Evolutionary conservation across 2,888 invertebrate species (phyloP), one percentile per base, ranked within the genome.

Genomic region (Cephonodes hylas): DNA sequence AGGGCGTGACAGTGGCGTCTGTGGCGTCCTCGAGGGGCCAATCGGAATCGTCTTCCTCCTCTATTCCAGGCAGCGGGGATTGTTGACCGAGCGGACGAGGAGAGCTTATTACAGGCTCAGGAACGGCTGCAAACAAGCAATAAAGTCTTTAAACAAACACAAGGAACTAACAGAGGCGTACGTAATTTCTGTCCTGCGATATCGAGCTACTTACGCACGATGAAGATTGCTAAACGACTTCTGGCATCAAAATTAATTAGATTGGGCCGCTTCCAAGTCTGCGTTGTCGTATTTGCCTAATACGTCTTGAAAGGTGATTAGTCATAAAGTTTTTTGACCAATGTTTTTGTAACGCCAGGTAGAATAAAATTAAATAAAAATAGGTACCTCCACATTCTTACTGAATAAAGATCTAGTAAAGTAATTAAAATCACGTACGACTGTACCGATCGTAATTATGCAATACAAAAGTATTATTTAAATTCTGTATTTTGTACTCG

Each of bases 51-150:
- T 96, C 96, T 85, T 96, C 96, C 83, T 96, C 96, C 81, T 96
- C 96, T 70, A 96, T 96, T 76, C 96, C 96, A 73, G 96, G 96
- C 69, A 96, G 91, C 64, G 96, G 95, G 59, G 96, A 95, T 72
- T 95, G 94, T 90, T 96, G 94, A 80, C 95, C 89, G 84, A 93
- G 84, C 76, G 94, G 91, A 81, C 94, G 86, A 77, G 94, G 89
- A 73, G 93, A 90, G 85, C 85, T 93, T 84, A 91, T 83, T 77
- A 92, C 85, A 68, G 93, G 89, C 81, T 91, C 93, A 71, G 93
- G 89, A 86, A 88, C 85, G 89, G 93, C 80, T 94, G 93, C 69
- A 94, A 85, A 86, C 77, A 89, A 89, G 70, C 70, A 85, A 82
- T 81, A 80, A 76, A 74, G 66, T 63, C 70, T 66, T 67, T 83